A percentile compares a stretch with the other conserved stretches of the same genome.
Evolutionary conservation across 2,888 invertebrate species (phyloP).

Genomic region (Pristionchus arcanus): DNA sequence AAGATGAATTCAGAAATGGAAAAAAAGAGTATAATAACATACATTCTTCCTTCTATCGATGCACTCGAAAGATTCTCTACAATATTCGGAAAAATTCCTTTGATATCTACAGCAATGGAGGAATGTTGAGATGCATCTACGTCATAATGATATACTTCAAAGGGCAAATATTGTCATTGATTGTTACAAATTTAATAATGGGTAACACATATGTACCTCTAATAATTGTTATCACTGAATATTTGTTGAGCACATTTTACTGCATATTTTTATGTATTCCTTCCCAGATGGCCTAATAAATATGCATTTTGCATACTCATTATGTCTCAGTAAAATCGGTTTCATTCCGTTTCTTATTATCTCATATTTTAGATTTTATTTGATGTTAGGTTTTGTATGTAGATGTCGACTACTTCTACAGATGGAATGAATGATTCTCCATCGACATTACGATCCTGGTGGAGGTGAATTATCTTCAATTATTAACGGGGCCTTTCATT

Average conservation of each 20-base stretch:
- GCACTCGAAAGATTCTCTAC: conserved; percentile 64
- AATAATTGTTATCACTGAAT: not conserved
- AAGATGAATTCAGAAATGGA: conserved; percentile 4
- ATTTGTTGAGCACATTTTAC: not conserved
- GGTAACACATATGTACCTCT: not conserved
- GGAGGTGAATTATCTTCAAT: not conserved
- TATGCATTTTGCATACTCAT: not conserved
- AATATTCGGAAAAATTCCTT: conserved; percentile 58
- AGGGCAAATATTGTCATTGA: not conserved
- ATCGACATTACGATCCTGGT: not conserved
- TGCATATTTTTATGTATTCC: not conserved
- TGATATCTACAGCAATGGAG: conserved; percentile 15
- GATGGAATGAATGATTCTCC: not conserved
- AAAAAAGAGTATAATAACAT: not conserved
- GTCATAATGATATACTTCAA: no score
- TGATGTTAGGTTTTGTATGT: not conserved
- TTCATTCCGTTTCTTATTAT: not conserved
- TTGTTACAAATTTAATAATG: not conserved
- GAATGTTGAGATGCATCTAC: conserved; percentile 8
- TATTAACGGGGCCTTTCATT: not conserved
- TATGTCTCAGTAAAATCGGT: not conserved
- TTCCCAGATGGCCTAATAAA: not conserved
- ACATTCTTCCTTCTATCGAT: conserved; percentile 61
- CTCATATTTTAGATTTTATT: not conserved
- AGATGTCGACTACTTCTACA: not conserved